Base-by-base conservation (phyloP, 2,888 invertebrate species). In the Zygaena filipendulae region DNA sequence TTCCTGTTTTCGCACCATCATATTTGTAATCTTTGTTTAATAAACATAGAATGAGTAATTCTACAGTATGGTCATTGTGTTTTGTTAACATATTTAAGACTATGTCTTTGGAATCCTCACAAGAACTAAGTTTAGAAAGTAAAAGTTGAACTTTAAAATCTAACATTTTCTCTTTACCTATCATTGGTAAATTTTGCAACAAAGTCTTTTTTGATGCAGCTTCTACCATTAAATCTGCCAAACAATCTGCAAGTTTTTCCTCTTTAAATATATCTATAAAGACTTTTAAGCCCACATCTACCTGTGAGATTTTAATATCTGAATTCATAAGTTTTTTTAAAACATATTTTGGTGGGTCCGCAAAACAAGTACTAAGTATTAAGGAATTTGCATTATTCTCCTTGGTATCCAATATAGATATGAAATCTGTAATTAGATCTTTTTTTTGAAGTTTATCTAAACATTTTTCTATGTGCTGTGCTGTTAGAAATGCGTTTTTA, bases 391-490 rank as follows among this genome's bases (percentile, higher is more conserved):
- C 33, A 30, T 59, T 46, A 24, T 58, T 45, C 29, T 58, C 42
- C 5, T 38, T 33, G 27, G 41, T 49, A 31, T 53, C 52, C 2
- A 77, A 32, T 8, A 47, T 40, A 3, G 50, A 40, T 10, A 79
- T 34, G 45, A 83, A 82, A 23, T 71, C 61, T 21, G 72, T 59
- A 20, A 82, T 59, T 16, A 66, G 42, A 23, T 55, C 51, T 14
- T 59, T 60, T 35, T 70, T 70, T 33, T 72, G 63, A 14, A 85
- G 59, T 45, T 66, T 75, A 25, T 58, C 52, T 4, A 84, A 51
- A 31, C 75, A 63, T 36, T 71, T 75, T 52, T 86, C 86, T 13
- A 87, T 55, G 43, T 84, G 83, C 25, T 52, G 48, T 16, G 83
- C 77, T 33, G 80, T 59, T 36, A 81, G 46, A 36, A 87, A 84